These are phyloP conservation scores for Chionodraco myersi DNA, from an alignment of 2,113 vertebrate species.

Conservation along the genomic window DNA sequence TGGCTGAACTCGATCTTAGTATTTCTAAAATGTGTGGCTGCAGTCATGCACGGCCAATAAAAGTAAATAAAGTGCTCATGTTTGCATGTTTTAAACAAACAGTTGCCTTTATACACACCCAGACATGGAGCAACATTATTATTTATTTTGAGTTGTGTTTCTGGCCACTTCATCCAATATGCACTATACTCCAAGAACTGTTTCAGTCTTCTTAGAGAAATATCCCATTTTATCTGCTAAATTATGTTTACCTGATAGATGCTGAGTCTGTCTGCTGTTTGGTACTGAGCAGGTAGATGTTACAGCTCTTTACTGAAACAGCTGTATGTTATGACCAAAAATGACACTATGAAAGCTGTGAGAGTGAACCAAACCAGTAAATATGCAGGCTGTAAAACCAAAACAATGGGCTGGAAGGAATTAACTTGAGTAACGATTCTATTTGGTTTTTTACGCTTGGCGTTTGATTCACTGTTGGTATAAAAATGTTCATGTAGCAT, in stretches of 20 bases:
- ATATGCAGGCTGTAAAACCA: too few species aligned
- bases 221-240: too few species aligned
- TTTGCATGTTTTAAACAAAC: background rate
- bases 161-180: background rate
- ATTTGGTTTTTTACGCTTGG: background rate
- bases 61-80: background rate
- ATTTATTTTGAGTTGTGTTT: background rate
- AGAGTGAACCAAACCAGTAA: too few species aligned
- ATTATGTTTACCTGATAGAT: too few species aligned
- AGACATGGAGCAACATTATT: background rate
- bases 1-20: background rate
- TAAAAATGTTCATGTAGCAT: background rate
- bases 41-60: background rate
- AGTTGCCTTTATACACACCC: background rate
- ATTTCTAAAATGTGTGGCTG: background rate
- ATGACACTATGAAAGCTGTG: too few species aligned
- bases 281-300: too few species aligned
- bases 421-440: background rate
- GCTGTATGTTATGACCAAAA: too few species aligned
- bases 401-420: background rate
- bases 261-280: too few species aligned
- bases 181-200: too few species aligned
- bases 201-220: too few species aligned
- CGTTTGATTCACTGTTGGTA: background rate
- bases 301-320: too few species aligned